These are phyloP conservation scores for Ctenosaura bakeri DNA, from an alignment of 2,797 vertebrate species.

Conservation along the genomic window DNA sequence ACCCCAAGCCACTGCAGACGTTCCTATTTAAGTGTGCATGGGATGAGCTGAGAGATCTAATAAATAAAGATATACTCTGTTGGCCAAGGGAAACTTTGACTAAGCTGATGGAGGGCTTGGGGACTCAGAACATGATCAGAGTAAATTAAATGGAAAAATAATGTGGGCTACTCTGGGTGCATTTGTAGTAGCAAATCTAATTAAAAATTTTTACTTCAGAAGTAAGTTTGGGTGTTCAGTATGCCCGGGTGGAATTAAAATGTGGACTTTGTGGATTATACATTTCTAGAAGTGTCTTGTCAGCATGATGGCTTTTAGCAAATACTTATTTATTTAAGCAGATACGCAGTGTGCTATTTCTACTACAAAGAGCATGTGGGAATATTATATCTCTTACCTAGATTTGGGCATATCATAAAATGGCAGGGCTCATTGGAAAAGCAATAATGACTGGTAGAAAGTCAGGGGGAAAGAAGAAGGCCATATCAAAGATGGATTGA, in stretches of 20 bases:
- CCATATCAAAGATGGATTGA: too few species aligned
- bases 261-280: slow-evolving; percentile 1
- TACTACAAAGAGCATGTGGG: not conserved
- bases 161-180: slow-evolving; percentile 22
- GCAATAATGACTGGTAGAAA: too few species aligned
- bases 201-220: slow-evolving; percentile 50
- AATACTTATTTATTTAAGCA: slow-evolving; percentile 8
- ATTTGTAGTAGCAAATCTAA: slow-evolving; percentile 50
- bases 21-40: not conserved
- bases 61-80: slow-evolving; percentile 46
- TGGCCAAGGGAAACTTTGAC: slow-evolving; percentile 38
- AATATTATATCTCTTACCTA: not conserved
- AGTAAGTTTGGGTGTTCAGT: slow-evolving; percentile 38
- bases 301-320: not conserved
- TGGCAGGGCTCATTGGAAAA: too few species aligned
- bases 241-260: slow-evolving; percentile 34
- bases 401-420: too few species aligned
- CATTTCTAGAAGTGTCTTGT: not conserved
- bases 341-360: not conserved
- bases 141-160: slow-evolving; percentile 64
- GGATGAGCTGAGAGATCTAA: slow-evolving; percentile 36
- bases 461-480: too few species aligned
- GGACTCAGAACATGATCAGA: slow-evolving; percentile 26
- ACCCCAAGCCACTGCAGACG: slow-evolving; percentile 19
- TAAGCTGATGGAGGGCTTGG: slow-evolving; percentile 15